phyloP scores from a whole-genome alignment of 2,888 invertebrate species.

The Drosophila peninsularis region DNA sequence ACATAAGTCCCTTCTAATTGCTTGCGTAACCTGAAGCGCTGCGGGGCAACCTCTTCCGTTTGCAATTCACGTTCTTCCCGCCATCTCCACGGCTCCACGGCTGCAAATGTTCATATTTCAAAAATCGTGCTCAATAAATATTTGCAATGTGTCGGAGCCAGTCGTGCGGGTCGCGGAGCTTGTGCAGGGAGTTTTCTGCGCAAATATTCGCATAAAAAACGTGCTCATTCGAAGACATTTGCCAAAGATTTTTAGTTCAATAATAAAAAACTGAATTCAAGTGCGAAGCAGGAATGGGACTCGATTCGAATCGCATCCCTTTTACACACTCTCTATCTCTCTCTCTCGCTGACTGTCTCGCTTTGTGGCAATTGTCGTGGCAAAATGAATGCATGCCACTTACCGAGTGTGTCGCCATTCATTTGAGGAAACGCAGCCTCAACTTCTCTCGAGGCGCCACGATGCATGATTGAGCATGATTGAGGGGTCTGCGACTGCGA shows the following conservation, averaged over 20 bases:
- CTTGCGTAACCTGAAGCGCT: conserved; percentile 75
- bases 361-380: conserved; percentile 47
- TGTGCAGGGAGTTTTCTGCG: conserved; percentile 22
- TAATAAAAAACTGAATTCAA: conserved; percentile 44
- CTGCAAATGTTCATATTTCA: conserved; percentile 73
- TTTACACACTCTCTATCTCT: neutral
- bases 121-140: conserved; percentile 78
- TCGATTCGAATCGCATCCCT: conserved; percentile 15
- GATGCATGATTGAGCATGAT: conserved; percentile 78
- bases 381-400: conserved; percentile 75
- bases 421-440: conserved; percentile 71
- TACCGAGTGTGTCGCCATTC: conserved; percentile 68
- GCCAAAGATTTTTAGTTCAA: conserved; percentile 52
- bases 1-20: conserved; percentile 74
- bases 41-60: conserved; percentile 50
- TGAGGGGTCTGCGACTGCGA: conserved; percentile 46
- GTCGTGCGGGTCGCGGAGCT: conserved; percentile 5
- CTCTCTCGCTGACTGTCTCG: neutral
- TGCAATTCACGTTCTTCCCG: conserved; percentile 26
- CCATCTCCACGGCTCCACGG: conserved; percentile 25
- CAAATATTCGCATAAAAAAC: conserved; percentile 60
- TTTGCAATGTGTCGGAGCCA: conserved; percentile 56
- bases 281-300: conserved; percentile 45
- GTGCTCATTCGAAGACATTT: conserved; percentile 67
- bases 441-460: conserved; percentile 64